phyloP scores from a whole-genome alignment of 2,113 vertebrate genomes.

The Hydrochoerus hydrochaeris region DNA sequence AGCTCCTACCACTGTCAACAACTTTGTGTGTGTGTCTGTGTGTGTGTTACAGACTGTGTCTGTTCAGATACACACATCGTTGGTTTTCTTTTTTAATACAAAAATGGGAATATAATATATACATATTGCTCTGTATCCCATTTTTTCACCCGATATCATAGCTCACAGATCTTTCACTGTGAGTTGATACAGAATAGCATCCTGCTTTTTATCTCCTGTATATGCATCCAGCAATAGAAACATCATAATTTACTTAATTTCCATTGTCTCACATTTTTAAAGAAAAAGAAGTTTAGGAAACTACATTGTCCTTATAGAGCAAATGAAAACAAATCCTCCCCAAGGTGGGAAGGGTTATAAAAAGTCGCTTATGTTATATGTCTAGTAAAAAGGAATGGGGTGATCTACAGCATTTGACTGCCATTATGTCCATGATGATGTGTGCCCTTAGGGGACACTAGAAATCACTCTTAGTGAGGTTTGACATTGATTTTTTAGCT shows the following conservation, averaged over 20 bases:
- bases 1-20: neutral
- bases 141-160: neutral
- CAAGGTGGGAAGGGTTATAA: neutral
- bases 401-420: neutral
- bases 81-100: neutral
- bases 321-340: neutral
- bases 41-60: neutral
- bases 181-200: neutral
- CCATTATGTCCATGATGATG: neutral
- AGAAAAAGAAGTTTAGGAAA: neutral
- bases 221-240: neutral
- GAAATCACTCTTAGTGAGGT: neutral
- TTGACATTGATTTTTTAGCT: neutral
- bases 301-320: neutral
- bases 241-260: neutral
- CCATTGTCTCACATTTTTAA: neutral
- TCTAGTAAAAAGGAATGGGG: neutral
- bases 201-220: neutral
- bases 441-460: neutral
- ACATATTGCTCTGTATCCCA: neutral
- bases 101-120: neutral
- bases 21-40: neutral
- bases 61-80: neutral
- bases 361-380: neutral
- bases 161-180: neutral